Evolutionary conservation across 2,888 invertebrate genomes (phyloP), one percentile per base, ranked within the genome.

Genomic region (Cephus pygmeus): DNA sequence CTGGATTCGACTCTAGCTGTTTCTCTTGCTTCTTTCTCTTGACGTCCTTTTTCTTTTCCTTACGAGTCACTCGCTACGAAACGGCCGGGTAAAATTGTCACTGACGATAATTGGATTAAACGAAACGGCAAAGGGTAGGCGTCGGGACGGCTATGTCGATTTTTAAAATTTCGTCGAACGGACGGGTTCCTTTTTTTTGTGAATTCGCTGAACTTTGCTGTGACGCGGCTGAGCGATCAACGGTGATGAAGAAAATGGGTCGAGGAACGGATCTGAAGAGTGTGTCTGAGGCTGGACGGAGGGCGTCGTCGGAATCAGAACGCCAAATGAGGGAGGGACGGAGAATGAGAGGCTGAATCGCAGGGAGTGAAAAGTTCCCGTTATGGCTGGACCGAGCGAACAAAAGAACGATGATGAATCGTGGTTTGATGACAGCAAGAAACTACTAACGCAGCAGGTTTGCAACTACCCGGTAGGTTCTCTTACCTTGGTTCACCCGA

Each of bases 351-450:
- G 23, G 9, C 40, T 56, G 40, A 40, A 40, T 15, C 6, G 40
- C 40, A 40, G 40, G 40, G 15, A 40, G 40, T 15, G 40, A 15
- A 23, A 56, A 56, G 23, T 56, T 23, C 40, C 40, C 40, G 71
- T 33, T 71, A 33, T 71, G 71, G 71, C 12, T 75, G 80, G 81
- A 80, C 81, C 15, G 23, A 34, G 77, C 76, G 77, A 78, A 81
- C 77, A 86, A 84, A 56, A 87, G 85, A 86, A 87, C 84, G 80
- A 86, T 87, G 88, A 88, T 85, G 86, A 88, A 88, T 88, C 83
- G 87, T 80, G 73, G 82, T 79, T 83, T 87, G 87, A 88, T 86
- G 88, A 88, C 79, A 80, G 81, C 79, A 87, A 86, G 86, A 87
- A 86, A 83, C 81, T 79, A 76, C 31, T 71, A 75, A 69, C 71